Base-by-base conservation (phyloP, 1,140 invertebrate genomes). In the Drepana arcuata region DNA sequence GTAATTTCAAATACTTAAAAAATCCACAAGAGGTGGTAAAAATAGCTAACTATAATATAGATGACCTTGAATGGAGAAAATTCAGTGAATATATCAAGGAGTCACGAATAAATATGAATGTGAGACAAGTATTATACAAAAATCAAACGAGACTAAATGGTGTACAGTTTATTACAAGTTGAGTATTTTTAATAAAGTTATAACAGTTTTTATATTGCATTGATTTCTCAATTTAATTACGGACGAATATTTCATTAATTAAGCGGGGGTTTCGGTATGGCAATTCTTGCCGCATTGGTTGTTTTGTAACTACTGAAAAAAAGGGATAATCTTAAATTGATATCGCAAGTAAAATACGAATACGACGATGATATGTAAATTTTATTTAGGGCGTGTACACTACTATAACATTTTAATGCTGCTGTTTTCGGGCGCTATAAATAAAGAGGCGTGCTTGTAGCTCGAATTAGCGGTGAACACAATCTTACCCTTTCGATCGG, bases 51-150 rank as follows among this genome's bases (percentile, higher is more conserved):
- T 52, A 32, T 32, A 75, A 70, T 34, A 12, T 36, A n/a, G 44
- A 67, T 26, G 41, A 61, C 27, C 16, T 51, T 12, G 44, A 52
- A 37, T 79, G 71, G 73, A 35, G 28, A 16, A 16, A 40, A 16
- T 79, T 67, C 37, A 36, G 46, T 13, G 39, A 47, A 36, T 82
- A 82, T 59, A 59, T 70, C 26, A 28, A 61, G 45, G 50, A 79
- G 36, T 79, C 78, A 10, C 70, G 78, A 59, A 82, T 82, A 21
- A 82, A 82, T 41, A 68, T 82, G 28, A 82, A 82, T 67, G 64
- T 82, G 15, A 45, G 78, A 53, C 74, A 82, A 46, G 78, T 82
- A 32, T 46, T 82, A 47, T 66, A 78, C 51, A 54, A 64, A 55
- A 73, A 58, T 41, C 72, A 79, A 32, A 61, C 29, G 12, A 59